Base-by-base conservation (phyloP, 2,888 invertebrate genomes). In the Lepidonotus clava region DNA sequence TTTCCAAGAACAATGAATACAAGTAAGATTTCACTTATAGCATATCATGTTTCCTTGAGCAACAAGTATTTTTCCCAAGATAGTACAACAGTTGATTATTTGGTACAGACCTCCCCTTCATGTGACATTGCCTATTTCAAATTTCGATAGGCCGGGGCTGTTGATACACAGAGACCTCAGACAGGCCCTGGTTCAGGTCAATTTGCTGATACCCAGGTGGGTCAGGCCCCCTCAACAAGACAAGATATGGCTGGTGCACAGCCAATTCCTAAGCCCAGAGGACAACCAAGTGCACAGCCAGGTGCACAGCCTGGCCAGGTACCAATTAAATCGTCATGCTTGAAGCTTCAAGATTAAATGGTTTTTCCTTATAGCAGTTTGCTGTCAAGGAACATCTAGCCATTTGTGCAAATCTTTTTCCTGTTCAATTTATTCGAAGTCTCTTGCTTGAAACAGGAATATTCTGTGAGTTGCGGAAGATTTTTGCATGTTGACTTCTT, bases 221-320 rank as follows among this genome's bases (percentile, higher is more conserved):
- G 21, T 51, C 21, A 11, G 11, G 51, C 51, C 21, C 51, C 51
- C 11, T 14, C 21, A 51, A 51, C 14, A 14, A 21, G 51, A 21
- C 14, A 21, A 51, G 51, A n/a, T 76, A 34, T 36, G 76, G 36
- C 28, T 1, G 61, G 61, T 28, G n/a, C 21, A 11, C 34, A 34
- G 32, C 76, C 76, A 76, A 24, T 14, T n/a, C 4, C 41, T 40
- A 8, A 34, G 36, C 76, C 76, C 1, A 38, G 36, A 2, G 36
- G 36, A 6, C 61, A 61, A n/a, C 34, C 61, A 8, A 32, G n/a
- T 8, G 61, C 11, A 28, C 76, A 76, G 76, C 76, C 36, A 76
- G 76, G 76, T 14, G 76, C 41, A 36, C 76, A 76, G 36, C 76
- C 76, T 6, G 38, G 76, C 38, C n/a, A 61, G 61, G 61, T 61